Evolutionary conservation across 2,888 invertebrate species (phyloP).

Genomic region (Euplexia lucipara): DNA sequence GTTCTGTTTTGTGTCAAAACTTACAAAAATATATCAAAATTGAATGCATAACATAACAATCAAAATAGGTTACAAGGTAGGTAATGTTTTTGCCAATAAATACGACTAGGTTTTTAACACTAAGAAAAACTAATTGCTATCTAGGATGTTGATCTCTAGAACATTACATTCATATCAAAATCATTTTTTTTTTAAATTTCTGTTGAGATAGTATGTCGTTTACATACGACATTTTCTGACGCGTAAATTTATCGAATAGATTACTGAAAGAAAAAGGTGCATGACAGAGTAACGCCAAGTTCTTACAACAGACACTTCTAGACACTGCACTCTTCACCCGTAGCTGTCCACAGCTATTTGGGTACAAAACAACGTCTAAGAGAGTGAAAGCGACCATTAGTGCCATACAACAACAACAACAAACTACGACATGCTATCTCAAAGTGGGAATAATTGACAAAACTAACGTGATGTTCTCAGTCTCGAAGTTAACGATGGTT

Average conservation of each 20-base stretch:
- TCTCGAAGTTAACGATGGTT: slow-evolving; percentile 98
- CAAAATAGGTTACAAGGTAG: slow-evolving; percentile 65
- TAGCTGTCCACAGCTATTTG: slow-evolving; percentile 47
- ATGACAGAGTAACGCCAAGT: slow-evolving; percentile 16
- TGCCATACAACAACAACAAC: slow-evolving; percentile 45
- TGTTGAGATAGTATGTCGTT: slow-evolving; percentile 61
- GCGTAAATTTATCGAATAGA: not conserved
- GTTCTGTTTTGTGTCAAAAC: slow-evolving; percentile 65
- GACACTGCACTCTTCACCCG: slow-evolving; percentile 47
- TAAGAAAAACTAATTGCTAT: slow-evolving; percentile 72
- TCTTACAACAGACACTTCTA: slow-evolving; percentile 28
- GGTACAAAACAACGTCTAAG: slow-evolving; percentile 42
- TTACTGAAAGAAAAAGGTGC: slow-evolving; percentile 24
- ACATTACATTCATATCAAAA: slow-evolving; percentile 57
- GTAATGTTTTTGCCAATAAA: slow-evolving; percentile 90
- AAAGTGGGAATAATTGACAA: slow-evolving; percentile 86
- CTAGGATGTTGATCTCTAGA: slow-evolving; percentile 77
- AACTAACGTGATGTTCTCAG: slow-evolving; percentile 98
- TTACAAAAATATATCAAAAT: slow-evolving; percentile 66
- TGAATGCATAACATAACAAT: slow-evolving; percentile 68
- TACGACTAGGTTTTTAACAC: slow-evolving; percentile 67
- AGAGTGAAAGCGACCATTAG: slow-evolving; percentile 47
- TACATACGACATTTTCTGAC: not conserved
- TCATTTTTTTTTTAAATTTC: slow-evolving; percentile 20
- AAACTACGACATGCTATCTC: slow-evolving; percentile 67